A percentile compares a stretch with the other conserved stretches of the same genome.
phyloP scores from a whole-genome alignment of 2,888 invertebrate species.

The Harpalus rufipes region DNA sequence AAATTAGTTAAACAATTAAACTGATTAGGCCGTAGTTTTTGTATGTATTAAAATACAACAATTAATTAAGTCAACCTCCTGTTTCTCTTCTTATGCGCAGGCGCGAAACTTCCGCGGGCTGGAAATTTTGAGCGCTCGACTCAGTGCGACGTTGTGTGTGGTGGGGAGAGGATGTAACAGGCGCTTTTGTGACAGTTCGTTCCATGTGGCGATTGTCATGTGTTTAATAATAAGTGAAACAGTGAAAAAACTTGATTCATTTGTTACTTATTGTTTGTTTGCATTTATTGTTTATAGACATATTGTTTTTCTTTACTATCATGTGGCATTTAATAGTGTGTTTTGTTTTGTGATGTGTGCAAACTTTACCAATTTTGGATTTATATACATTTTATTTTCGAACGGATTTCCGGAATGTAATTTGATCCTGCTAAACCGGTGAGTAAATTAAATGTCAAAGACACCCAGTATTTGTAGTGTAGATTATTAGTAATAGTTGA shows the following conservation, averaged over 20 bases:
- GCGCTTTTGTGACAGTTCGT: not conserved
- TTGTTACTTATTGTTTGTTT: not conserved
- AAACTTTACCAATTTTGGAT: conserved; percentile 27
- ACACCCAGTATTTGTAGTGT: conserved; percentile 7
- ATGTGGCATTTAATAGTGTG: conserved; percentile 2
- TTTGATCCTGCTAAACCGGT: not conserved
- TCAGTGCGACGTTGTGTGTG: conserved; percentile 37
- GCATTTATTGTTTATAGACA: not conserved
- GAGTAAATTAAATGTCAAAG: conserved; percentile 27
- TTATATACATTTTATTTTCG: conserved; percentile 36
- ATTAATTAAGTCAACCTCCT: conserved; percentile 39
- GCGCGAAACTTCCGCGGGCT: conserved; percentile 50
- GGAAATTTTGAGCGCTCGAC: conserved; percentile 37
- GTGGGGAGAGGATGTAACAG: conserved; percentile 48
- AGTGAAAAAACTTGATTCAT: not conserved
- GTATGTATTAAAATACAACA: conserved; percentile 63
- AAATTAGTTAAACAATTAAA: conserved; percentile 63
- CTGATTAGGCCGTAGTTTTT: conserved; percentile 59
- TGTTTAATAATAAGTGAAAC: not conserved
- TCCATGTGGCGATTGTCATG: conserved; percentile 55
- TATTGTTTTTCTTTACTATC: conserved; percentile 10
- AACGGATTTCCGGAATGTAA: not conserved
- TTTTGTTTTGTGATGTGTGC: conserved; percentile 47
- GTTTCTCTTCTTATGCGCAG: conserved; percentile 34
- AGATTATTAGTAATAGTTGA: conserved; percentile 34